Conservation (phyloP, 2,888 invertebrate species). For the Bimastos eiseni region DNA sequence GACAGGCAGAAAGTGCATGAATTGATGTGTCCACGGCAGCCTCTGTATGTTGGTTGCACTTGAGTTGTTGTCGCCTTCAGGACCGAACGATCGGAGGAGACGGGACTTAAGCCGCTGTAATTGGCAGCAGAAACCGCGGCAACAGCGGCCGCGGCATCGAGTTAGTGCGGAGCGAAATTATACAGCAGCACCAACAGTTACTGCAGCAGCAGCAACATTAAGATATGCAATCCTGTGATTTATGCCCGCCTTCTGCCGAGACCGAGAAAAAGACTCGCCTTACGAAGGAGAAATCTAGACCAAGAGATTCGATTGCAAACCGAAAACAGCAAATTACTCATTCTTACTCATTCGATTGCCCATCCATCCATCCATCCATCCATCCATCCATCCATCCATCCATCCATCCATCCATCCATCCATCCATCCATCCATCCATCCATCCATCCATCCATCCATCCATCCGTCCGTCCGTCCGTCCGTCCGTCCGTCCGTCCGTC, state of each 20-base stretch:
- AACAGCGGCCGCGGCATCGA: neutral
- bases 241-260: neutral
- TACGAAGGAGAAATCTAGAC: neutral
- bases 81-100: neutral
- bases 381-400: neutral
- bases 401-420: neutral
- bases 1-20: neutral
- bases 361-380: neutral
- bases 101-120: neutral
- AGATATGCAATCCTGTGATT: constrained; percentile 5
- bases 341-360: neutral
- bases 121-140: neutral
- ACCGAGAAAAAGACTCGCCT: neutral
- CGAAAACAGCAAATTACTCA: neutral
- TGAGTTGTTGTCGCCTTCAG: neutral
- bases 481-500: neutral
- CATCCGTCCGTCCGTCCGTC: neutral
- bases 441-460: neutral
- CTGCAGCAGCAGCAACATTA: neutral
- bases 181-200: neutral
- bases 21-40: neutral
- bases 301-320: neutral
- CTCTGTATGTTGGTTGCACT: neutral
- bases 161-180: neutral
- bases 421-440: constrained; percentile 2